Evolutionary conservation across 2,888 invertebrate genomes (phyloP).

Genomic region (Pseudanteris insignis): DNA sequence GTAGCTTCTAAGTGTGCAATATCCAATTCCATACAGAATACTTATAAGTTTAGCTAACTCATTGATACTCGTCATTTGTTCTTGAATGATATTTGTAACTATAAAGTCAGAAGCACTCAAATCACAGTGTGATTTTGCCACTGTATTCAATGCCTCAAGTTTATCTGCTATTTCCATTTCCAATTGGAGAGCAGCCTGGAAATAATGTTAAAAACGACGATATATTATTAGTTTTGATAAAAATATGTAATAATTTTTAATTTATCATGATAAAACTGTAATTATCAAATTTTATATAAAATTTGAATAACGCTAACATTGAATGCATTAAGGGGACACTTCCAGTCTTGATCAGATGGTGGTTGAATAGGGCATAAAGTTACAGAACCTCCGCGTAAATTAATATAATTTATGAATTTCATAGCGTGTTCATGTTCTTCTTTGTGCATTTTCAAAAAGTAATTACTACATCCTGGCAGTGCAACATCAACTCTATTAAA

Average conservation of each 20-base stretch:
- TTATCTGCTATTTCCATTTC: conserved; percentile 61
- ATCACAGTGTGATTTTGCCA: conserved; percentile 68
- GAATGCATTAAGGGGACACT: conserved; percentile 64
- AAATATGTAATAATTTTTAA: too few species aligned
- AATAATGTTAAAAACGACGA: too few species aligned
- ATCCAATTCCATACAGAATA: conserved; percentile 55
- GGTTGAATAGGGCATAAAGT: conserved; percentile 56
- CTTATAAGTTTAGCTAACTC: conserved; percentile 71
- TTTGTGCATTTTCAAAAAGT: conserved; percentile 68
- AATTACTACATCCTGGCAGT: conserved; percentile 64
- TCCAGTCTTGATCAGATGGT: conserved; percentile 63
- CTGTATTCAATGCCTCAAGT: conserved; percentile 61
- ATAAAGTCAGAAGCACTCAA: conserved; percentile 69
- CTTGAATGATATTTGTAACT: conserved; percentile 68
- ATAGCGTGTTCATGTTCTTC: conserved; percentile 68
- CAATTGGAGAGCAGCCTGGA: conserved; percentile 52
- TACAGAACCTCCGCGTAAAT: conserved; percentile 67
- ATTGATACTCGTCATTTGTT: conserved; percentile 72
- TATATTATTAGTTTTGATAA: too few species aligned
- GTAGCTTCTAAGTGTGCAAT: conserved; percentile 53
- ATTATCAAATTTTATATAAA: too few species aligned
- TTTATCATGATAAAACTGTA: too few species aligned
- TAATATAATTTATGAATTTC: conserved; percentile 66
- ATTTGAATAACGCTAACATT: too few species aligned
- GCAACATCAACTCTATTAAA: conserved; percentile 68